Evolutionary conservation across 1,140 invertebrate species (phyloP), one percentile per base, ranked within the genome.

Genomic region (Mactra quadrangularis): DNA sequence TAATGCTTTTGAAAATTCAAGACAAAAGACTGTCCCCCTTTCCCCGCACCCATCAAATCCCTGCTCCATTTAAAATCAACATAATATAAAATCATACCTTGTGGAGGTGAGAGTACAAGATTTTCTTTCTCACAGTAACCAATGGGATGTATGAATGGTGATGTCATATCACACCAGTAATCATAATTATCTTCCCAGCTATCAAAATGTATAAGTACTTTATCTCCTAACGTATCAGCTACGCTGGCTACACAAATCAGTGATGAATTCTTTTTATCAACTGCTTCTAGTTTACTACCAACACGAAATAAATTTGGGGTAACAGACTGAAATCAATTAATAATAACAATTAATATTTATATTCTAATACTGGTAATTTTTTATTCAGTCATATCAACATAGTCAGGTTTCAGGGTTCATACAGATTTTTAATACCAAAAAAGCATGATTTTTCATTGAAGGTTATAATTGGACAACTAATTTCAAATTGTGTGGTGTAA

Each of bases 251-350:
- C 92, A 87, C 92, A 92, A 29, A 98, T 95, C 47, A 96, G 91
- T 0, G 95, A 95, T 11, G 96, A 96, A 92, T 98, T 97, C 90
- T 97, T 97, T 45, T 96, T 95, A 93, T 99, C 98, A 55, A 98
- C 97, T 11, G 98, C 98, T 94, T 99, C 98, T 31, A 99, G 92
- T 93, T 99, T 99, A 97, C 97, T 97, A 41, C 97, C 97, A 68
- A 97, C 94, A 52, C 96, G 94, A 91, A 98, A 98, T 22, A 95
- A 95, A 91, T 95, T 96, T 11, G 96, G 95, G 50, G 95, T 94
- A 19, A 95, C 94, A 95, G 96, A 90, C 91, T 92, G 78, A 70
- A 87, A 79, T 68, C 31, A 71, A n/a, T n/a, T n/a, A n/a, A n/a
- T n/a, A n/a, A n/a, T n/a, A n/a, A n/a, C n/a, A n/a, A n/a, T n/a